Evolutionary conservation across 1,140 invertebrate genomes (phyloP), one percentile per base, ranked within the genome.

Genomic region (Leptinotarsa lineolata): DNA sequence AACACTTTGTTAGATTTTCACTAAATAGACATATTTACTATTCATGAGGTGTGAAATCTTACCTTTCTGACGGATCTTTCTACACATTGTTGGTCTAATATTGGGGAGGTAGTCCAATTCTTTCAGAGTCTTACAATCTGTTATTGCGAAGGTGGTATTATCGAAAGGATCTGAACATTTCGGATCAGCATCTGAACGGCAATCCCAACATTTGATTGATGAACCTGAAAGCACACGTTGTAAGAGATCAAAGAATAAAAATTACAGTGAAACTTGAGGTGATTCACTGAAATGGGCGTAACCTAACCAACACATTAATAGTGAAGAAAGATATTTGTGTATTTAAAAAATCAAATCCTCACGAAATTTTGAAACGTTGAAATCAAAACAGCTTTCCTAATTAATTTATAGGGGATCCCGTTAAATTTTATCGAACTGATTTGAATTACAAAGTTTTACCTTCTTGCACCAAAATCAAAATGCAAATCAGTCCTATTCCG

Each of bases 61-160:
- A 94, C 93, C 92, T 92, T 97, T 97, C 85, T 97, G 95, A 65
- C 95, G 86, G 73, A 96, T 94, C 89, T 97, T 97, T 64, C 95
- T 88, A 83, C 95, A 97, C 94, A 97, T 96, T 5, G 91, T 94
- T 0, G 95, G 87, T 63, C 86, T 88, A 0, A 93, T 86, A 22
- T 89, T 91, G 15, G 89, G 90, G 58, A 94, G 85, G 85, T 94
- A 93, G 15, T 86, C 78, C 21, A 94, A 83, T 44, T 88, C 86
- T 21, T 84, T 85, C 74, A 90, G 89, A 80, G 92, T 88, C 73
- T 88, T 88, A 79, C 95, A 97, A 82, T 97, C 95, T 3, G 91
- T 92, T 48, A 96, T 95, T 1, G 93, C 93, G 70, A 95, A 89
- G 2, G 95, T 93, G 48, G 89, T 89, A 79, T 97, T 97, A 84